Evolutionary conservation across 2,113 vertebrate species (phyloP).

Genomic region (Egretta garzetta): DNA sequence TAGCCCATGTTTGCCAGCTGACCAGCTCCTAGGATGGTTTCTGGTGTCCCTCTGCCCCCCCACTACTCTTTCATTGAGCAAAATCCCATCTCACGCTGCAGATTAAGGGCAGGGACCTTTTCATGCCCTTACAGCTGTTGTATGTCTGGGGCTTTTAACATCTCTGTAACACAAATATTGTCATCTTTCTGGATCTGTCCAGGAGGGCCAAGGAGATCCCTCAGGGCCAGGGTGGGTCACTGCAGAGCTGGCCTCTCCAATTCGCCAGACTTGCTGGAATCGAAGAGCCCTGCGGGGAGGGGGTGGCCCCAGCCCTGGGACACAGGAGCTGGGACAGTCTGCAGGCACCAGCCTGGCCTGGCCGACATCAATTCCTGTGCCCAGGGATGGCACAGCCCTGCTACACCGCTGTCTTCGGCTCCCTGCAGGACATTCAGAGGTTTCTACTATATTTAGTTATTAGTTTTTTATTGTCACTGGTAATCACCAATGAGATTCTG

Average conservation of each 20-base stretch:
- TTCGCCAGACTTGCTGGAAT: not conserved
- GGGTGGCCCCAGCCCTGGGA: not conserved
- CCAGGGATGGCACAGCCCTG: not conserved
- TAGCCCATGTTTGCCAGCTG: not conserved
- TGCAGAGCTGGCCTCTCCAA: not conserved
- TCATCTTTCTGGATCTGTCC: not conserved
- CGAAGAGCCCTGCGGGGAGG: not conserved
- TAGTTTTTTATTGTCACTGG: not conserved
- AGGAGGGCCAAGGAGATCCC: not conserved
- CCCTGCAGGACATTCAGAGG: not conserved
- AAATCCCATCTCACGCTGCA: not conserved
- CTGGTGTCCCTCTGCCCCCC: not conserved
- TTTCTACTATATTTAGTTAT: not conserved
- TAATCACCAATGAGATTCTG: not conserved
- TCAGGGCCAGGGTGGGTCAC: not conserved
- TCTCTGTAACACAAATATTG: not conserved
- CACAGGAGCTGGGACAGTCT: not conserved
- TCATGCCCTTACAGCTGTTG: not conserved
- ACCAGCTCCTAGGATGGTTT: not conserved
- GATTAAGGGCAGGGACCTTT: not conserved
- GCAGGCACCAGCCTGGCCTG: not conserved
- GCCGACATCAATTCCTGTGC: rapidly evolving
- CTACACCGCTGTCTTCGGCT: not conserved
- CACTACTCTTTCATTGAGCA: not conserved
- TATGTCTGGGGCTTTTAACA: not conserved